These are phyloP conservation scores for Aphelinus certus DNA, from an alignment of 1,140 invertebrate species.

Conservation along the genomic window DNA sequence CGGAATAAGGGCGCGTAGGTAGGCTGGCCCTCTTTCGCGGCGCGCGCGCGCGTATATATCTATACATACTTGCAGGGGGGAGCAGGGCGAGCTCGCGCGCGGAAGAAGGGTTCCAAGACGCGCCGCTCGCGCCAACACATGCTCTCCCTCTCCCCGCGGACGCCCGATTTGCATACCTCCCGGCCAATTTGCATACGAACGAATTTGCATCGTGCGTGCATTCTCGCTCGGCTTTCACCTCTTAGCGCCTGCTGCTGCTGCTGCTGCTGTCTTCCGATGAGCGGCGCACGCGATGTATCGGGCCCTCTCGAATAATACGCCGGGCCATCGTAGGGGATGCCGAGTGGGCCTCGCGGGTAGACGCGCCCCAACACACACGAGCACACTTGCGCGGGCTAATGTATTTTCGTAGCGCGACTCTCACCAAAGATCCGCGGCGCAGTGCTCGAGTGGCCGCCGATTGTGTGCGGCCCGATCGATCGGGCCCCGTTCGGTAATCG, in stretches of 20 bases:
- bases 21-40: slow-evolving; percentile 36
- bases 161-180: slow-evolving; percentile 60
- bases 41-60: background rate
- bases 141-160: slow-evolving; percentile 37
- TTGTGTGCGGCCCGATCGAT: slow-evolving; percentile 1
- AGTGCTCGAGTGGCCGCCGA: slow-evolving; percentile 34
- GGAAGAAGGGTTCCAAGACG: slow-evolving; percentile 63
- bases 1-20: slow-evolving; percentile 47
- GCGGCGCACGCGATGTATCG: background rate
- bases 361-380: too few relatives aligned
- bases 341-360: too few relatives aligned
- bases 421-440: slow-evolving; percentile 1
- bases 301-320: slow-evolving; percentile 46
- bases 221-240: slow-evolving; percentile 43
- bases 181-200: slow-evolving; percentile 62
- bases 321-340: slow-evolving; percentile 34
- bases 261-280: background rate
- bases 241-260: background rate
- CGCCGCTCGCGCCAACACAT: slow-evolving; percentile 51
- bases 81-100: slow-evolving; percentile 32
- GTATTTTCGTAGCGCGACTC: slow-evolving; percentile 41
- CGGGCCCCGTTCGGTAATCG: background rate
- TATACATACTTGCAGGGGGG: slow-evolving; percentile 15
- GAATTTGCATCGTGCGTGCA: slow-evolving; percentile 64
- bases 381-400: slow-evolving; percentile 27